Conservation (phyloP, 92 coral and sea anemone species). For the Porites evermanni region DNA sequence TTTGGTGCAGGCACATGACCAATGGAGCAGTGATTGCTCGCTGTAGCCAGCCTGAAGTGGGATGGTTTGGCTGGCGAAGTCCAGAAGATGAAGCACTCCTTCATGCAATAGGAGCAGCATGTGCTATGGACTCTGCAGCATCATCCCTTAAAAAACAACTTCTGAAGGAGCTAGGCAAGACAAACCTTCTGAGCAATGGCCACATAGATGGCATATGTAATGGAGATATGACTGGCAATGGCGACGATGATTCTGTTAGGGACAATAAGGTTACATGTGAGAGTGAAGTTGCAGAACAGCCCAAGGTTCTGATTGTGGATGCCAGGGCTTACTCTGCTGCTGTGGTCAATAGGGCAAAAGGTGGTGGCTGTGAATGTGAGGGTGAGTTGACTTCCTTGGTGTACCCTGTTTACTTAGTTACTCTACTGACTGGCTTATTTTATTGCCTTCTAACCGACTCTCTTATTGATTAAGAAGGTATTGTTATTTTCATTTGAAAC, state of each 20-base stretch:
- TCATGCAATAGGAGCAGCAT: constrained; percentile 85
- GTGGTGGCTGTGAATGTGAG: constrained; percentile 96
- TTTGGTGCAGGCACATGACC: constrained; percentile 69
- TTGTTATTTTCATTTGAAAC: no score
- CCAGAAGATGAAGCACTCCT: constrained; percentile 83
- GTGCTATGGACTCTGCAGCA: constrained; percentile 46
- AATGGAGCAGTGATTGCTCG: constrained; percentile 97
- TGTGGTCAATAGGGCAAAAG: constrained; percentile 90
- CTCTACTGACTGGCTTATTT: no score
- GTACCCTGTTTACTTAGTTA: no score
- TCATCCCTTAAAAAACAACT: constrained; percentile 22
- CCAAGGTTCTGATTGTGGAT: constrained; percentile 88
- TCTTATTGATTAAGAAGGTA: no score
- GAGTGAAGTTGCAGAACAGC: constrained; percentile 6
- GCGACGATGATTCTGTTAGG: constrained; percentile 5
- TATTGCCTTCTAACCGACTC: no score
- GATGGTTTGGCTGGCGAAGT: constrained; percentile 93
- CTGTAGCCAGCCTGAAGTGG: constrained; percentile 96
- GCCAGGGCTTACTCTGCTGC: constrained; percentile 94
- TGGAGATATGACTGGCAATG: constrained; percentile 42
- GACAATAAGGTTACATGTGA: constrained; percentile 5
- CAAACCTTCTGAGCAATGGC: constrained; percentile 6
- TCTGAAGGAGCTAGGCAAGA: constrained; percentile 24
- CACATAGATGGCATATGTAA: constrained; percentile 25
- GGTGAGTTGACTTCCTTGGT: constrained; percentile 53